Conservation (phyloP, 2,113 vertebrate genomes). For the Cnemophilus loriae region DNA sequence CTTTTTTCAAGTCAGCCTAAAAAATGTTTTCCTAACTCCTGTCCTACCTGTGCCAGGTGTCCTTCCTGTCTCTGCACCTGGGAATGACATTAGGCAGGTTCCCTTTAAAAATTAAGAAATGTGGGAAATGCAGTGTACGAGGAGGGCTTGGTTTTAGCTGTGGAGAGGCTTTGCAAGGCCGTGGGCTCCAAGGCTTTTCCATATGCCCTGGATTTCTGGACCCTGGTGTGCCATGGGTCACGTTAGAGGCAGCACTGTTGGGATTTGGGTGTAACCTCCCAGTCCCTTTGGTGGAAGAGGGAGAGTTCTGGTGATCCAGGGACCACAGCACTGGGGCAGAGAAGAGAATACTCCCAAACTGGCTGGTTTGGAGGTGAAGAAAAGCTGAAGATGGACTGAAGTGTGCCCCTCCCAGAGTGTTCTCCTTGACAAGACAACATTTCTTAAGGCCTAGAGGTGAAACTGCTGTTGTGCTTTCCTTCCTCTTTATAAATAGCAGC, state of each 20-base stretch:
- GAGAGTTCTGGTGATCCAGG: fast-evolving
- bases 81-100: background rate
- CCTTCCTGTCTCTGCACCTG: background rate
- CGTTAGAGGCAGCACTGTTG: background rate
- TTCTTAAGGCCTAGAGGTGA: background rate
- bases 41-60: background rate
- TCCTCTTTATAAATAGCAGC: slow-evolving; percentile 71
- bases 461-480: background rate
- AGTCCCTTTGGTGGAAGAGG: background rate
- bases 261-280: background rate
- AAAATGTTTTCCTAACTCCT: background rate
- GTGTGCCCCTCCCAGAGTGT: background rate
- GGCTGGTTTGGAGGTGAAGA: background rate
- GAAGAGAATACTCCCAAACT: background rate
- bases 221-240: fast-evolving
- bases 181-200: background rate
- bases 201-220: background rate
- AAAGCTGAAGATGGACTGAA: background rate
- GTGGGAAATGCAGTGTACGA: background rate
- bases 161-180: background rate
- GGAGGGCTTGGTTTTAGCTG: background rate
- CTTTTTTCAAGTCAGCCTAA: background rate
- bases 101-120: background rate
- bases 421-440: background rate
- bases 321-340: too few relatives aligned